Evolutionary conservation across 2,113 vertebrate species (phyloP), one percentile per base, ranked within the genome.

Genomic region (Anas platyrhynchos): DNA sequence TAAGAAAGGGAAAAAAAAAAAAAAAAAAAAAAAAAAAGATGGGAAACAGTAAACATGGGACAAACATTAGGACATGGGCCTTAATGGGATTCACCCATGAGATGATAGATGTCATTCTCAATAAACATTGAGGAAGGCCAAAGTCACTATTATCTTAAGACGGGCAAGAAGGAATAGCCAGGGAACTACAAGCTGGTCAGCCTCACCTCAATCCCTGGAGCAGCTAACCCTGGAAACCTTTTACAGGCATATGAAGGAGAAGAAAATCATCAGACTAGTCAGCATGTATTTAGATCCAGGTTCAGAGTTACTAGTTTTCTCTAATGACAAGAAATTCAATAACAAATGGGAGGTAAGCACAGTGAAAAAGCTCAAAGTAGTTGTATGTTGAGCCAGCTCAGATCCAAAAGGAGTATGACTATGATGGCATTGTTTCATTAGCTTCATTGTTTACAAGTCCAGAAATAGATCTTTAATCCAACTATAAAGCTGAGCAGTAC

Each of bases 391-490:
- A 61, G 5, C 7, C 55, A 62, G 12, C 62, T 62, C 8, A 62
- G 8, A 77, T 41, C 15, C 8, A 41, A 81, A 81, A 81, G 16
- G 13, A 63, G 4, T 9, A 12, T 15, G 46, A 46, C 2, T 4
- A 18, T 16, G 62, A 27, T 16, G 7, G 8, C 1, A 2, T 36
- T 77, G 10, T 4, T 8, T 91, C 36, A 54, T 21, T 21, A 8
- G 17, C 12, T 44, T 81, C 54, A 52, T 76, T 0, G 0, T 23
- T 66, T 31, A 38, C 18, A 68, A 23, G 18, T 31, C 61, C 52
- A 71, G 16, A 66, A 83, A 44, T 0, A 55, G 48, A 61, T 61
- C 48, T 76, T 23, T 75, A 26, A 68, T 18, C 2, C 7, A 61
- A 1, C 2, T 34, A 4, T 71, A 54, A 61, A 81, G 11, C 36